phyloP scores from a whole-genome alignment of 1,140 invertebrate genomes.

The Drosophila tani region DNA sequence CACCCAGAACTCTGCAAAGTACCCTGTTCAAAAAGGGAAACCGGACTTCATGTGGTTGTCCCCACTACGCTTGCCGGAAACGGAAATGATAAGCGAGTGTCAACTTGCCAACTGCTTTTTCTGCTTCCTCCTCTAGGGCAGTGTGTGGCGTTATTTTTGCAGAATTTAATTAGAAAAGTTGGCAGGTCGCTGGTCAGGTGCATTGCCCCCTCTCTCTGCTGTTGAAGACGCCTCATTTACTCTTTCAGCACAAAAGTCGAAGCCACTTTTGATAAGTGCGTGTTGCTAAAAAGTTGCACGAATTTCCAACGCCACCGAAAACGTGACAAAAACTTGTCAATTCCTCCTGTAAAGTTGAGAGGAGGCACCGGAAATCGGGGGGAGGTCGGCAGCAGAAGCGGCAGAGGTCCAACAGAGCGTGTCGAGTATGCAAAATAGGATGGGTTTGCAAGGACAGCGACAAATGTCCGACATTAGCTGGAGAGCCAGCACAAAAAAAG shows the following conservation, averaged over 20 bases:
- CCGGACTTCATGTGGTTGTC: constrained; percentile 50
- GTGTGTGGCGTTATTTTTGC: constrained; percentile 33
- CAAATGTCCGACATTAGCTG: constrained; percentile 72
- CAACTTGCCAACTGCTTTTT: constrained; percentile 69
- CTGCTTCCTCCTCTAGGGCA: not conserved
- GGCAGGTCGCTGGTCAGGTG: constrained; percentile 60
- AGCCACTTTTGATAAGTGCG: constrained; percentile 78
- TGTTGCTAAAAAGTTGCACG: constrained; percentile 69
- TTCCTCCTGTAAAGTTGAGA: constrained; percentile 14
- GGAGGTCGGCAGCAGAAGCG: constrained; percentile 6
- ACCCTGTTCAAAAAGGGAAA: constrained; percentile 24
- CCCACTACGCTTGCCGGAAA: constrained; percentile 58
- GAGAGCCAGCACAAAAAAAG: constrained; percentile 42
- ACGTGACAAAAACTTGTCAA: constrained; percentile 76
- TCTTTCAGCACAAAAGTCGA: constrained; percentile 65
- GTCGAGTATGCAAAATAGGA: constrained; percentile 77
- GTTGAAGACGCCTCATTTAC: constrained; percentile 68
- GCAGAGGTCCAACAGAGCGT: constrained; percentile 59
- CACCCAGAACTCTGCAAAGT: not conserved
- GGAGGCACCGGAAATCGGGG: constrained; percentile 1
- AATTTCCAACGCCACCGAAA: constrained; percentile 72
- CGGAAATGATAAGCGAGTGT: constrained; percentile 76
- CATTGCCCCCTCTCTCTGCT: not conserved
- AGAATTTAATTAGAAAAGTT: constrained; percentile 77
- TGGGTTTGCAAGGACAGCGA: constrained; percentile 57